Evolutionary conservation across 2,797 vertebrate species (phyloP).

Genomic region (Coendou prehensilis): DNA sequence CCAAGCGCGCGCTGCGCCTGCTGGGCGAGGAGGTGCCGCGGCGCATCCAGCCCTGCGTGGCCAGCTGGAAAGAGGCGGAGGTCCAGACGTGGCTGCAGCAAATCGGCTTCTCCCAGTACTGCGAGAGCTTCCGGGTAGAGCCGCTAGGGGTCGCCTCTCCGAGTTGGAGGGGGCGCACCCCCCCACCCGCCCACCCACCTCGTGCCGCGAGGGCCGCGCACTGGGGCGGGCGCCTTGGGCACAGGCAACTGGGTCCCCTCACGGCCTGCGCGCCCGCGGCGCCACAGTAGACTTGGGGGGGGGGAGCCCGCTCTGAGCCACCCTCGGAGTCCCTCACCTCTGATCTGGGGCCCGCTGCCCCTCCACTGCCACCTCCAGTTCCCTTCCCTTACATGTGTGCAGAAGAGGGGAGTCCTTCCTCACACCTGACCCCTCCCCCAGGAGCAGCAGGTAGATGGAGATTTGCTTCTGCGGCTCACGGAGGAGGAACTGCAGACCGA

Average conservation of each 20-base stretch:
- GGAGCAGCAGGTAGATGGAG: slow-evolving; percentile 98
- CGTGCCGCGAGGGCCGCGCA: not conserved
- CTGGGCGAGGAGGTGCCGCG: slow-evolving; percentile 96
- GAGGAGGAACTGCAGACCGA: slow-evolving; percentile 94
- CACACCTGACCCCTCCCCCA: slow-evolving; percentile 82
- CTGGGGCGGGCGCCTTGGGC: not conserved
- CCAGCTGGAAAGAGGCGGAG: slow-evolving; percentile 97
- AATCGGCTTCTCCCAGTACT: slow-evolving; percentile 94
- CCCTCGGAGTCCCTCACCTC: not conserved
- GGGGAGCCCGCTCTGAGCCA: not conserved
- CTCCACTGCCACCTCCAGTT: not conserved
- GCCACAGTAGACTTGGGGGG: not conserved
- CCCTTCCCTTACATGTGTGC: not conserved
- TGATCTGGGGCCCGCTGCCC: not conserved
- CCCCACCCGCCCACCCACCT: too few relatives aligned
- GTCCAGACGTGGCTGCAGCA: slow-evolving; percentile 98
- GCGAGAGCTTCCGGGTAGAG: slow-evolving; percentile 94
- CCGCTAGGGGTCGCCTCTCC: fast-evolving
- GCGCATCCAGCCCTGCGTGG: slow-evolving; percentile 94
- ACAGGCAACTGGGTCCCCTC: fast-evolving
- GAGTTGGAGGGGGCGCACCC: not conserved
- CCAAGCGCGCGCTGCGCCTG: slow-evolving; percentile 93
- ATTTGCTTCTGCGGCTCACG: slow-evolving; percentile 95
- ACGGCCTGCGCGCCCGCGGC: fast-evolving
- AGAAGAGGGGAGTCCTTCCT: not conserved